Percentiles rank a stretch among this genome's conserved stretches.
phyloP scores from a whole-genome alignment of 2,113 vertebrate genomes.

The Petrocephalus microphthalmus region DNA sequence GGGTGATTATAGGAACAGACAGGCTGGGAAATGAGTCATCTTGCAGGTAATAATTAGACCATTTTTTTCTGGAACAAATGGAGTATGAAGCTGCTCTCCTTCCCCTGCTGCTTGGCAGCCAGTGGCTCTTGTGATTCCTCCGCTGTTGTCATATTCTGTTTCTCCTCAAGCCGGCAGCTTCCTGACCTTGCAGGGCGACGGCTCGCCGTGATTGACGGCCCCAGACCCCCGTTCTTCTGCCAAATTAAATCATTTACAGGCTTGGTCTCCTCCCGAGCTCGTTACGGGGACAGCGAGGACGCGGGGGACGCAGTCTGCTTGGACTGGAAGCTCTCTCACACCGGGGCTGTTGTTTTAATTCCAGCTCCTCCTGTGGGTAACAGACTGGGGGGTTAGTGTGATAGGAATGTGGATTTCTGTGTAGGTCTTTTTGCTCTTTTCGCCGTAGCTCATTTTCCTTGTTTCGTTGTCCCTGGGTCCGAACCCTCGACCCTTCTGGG shows the following conservation, averaged over 20 bases:
- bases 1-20: background rate
- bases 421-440: background rate
- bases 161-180: background rate
- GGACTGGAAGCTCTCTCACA: background rate
- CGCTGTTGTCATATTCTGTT: background rate
- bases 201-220: background rate
- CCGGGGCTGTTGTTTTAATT: background rate
- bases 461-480: background rate
- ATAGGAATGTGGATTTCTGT: background rate
- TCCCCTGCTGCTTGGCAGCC: background rate
- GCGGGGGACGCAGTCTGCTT: background rate
- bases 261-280: background rate
- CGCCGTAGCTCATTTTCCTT: background rate
- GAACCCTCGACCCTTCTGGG: background rate
- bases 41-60: conserved; percentile 17
- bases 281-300: background rate
- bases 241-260: background rate
- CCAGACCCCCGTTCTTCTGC: background rate
- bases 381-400: background rate
- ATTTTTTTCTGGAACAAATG: conserved; percentile 15
- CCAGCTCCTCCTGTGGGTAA: background rate
- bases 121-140: background rate
- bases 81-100: background rate
- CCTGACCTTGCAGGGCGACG: conserved; percentile 2
- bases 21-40: conserved; percentile 10